Percentiles rank a stretch among this genome's conserved stretches.
phyloP scores from a whole-genome alignment of 2,797 vertebrate genomes.

The Dendrocincla fuliginosa region DNA sequence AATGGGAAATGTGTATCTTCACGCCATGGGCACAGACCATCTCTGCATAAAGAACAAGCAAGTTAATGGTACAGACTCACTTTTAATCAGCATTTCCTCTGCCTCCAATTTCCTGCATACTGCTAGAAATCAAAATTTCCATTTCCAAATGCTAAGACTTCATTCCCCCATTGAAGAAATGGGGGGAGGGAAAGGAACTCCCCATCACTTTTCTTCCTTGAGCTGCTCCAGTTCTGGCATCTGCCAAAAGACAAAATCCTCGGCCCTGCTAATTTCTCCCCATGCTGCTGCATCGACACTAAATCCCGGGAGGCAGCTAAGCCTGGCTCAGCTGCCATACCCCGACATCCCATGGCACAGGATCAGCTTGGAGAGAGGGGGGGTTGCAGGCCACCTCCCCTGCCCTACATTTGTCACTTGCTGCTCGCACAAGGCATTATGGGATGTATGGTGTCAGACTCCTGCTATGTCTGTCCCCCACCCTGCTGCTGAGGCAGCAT shows the following conservation, averaged over 20 bases:
- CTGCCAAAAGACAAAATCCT: neutral
- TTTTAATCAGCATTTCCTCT: neutral
- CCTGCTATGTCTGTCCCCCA: fast-evolving
- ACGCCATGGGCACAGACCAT: fast-evolving
- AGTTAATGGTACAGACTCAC: neutral
- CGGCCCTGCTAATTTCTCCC: neutral
- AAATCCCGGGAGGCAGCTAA: neutral
- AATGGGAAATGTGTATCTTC: fast-evolving
- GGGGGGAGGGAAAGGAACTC: fast-evolving
- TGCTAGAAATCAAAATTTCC: neutral
- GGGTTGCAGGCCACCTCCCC: neutral
- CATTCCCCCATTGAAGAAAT: neutral
- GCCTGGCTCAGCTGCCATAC: neutral
- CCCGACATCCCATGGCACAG: neutral
- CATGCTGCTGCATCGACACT: fast-evolving
- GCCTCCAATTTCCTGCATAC: neutral
- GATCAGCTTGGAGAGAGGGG: neutral
- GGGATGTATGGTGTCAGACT: neutral
- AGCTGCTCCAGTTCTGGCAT: neutral
- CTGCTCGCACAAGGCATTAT: neutral
- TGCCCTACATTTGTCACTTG: constrained; percentile 18
- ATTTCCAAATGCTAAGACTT: neutral
- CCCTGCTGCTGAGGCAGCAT: fast-evolving
- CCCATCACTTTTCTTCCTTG: neutral
- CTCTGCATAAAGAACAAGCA: neutral